Evolutionary conservation across 2,888 invertebrate species (phyloP).

Genomic region (Junonia oenone): DNA sequence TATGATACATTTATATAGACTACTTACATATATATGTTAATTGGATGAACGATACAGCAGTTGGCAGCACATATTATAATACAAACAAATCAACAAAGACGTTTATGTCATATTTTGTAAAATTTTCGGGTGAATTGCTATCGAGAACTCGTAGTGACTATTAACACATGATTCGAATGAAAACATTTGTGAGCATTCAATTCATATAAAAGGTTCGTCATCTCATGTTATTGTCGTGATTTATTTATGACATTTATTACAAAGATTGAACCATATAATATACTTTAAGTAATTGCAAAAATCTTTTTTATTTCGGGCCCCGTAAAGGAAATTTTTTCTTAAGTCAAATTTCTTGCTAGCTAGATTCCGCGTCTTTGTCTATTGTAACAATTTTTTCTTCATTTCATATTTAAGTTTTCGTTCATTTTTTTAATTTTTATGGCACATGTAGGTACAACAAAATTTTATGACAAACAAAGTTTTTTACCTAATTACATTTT

Average conservation of each 20-base stretch:
- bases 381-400: too few relatives aligned
- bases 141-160: constrained; percentile 12
- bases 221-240: constrained; percentile 4
- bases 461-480: too few relatives aligned
- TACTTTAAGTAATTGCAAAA: neutral
- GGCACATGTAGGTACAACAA: too few relatives aligned
- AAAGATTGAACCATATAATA: neutral
- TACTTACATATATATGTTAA: too few relatives aligned
- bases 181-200: constrained; percentile 10
- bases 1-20: too few relatives aligned
- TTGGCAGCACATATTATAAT: too few relatives aligned
- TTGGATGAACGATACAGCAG: too few relatives aligned
- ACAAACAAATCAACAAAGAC: too few relatives aligned
- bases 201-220: constrained; percentile 11
- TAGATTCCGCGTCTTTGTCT: too few relatives aligned
- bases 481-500: too few relatives aligned
- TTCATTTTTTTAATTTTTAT: too few relatives aligned
- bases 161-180: constrained; percentile 8
- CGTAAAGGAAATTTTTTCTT: neutral
- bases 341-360: neutral
- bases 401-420: too few relatives aligned
- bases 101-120: neutral
- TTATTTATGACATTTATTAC: constrained; percentile 6
- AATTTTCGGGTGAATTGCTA: neutral
- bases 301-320: neutral